Evolutionary conservation across 2,797 vertebrate species (phyloP).

Genomic region (Peromyscus aztecus): DNA sequence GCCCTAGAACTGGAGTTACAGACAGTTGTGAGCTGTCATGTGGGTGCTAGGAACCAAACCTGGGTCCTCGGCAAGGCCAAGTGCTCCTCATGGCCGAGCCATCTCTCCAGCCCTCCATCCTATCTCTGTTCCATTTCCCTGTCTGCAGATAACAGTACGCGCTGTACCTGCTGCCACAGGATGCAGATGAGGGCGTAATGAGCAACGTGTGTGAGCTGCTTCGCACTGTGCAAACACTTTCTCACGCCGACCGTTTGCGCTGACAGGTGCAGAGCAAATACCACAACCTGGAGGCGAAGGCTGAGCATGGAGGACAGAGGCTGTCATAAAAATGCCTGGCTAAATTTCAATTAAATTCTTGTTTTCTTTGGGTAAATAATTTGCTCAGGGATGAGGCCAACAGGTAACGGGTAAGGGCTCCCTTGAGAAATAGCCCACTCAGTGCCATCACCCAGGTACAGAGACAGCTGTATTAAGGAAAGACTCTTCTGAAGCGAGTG

Average conservation of each 20-base stretch:
- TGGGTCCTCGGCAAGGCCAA: neutral
- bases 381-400: neutral
- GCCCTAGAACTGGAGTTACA: neutral
- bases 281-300: neutral
- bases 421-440: neutral
- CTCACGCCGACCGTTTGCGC: neutral
- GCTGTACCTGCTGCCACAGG: neutral
- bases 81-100: neutral
- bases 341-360: neutral
- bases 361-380: constrained; percentile 31
- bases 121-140: neutral
- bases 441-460: neutral
- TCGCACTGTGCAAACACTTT: neutral
- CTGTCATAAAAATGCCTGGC: neutral
- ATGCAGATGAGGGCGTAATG: neutral
- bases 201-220: neutral
- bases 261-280: neutral
- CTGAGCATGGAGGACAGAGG: neutral
- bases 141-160: neutral
- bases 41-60: neutral
- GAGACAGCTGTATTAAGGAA: neutral
- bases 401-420: neutral
- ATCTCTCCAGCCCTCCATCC: neutral
- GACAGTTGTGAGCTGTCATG: neutral
- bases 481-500: neutral